phyloP scores from a whole-genome alignment of 2,797 vertebrate genomes.

The Platyrinchus mystaceus region DNA sequence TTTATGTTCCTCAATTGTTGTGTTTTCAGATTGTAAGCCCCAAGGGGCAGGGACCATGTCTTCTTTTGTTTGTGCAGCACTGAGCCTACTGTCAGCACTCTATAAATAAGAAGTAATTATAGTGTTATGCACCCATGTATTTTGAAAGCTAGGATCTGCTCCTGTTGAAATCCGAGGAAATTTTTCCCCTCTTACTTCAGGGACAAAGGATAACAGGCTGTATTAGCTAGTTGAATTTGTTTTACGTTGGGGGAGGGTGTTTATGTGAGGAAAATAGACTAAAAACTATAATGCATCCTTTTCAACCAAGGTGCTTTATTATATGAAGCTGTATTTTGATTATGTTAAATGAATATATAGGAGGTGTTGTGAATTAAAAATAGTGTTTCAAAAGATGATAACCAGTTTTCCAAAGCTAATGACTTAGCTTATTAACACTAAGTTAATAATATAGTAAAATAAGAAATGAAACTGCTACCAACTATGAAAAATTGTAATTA shows the following conservation, averaged over 20 bases:
- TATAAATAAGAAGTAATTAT: conserved; percentile 64
- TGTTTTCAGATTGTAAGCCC: conserved; percentile 63
- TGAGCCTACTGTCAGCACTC: conserved; percentile 62
- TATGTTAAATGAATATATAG: neutral
- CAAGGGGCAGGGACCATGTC: conserved; percentile 53
- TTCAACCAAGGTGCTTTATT: neutral
- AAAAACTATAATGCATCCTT: conserved; percentile 27
- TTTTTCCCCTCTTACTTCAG: conserved; percentile 7
- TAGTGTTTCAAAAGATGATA: conserved; percentile 36
- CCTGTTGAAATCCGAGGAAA: conserved; percentile 25
- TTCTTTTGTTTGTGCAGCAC: conserved; percentile 60
- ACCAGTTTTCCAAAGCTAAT: conserved; percentile 37
- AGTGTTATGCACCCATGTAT: conserved; percentile 20
- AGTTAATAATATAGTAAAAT: conserved; percentile 10
- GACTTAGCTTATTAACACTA: conserved; percentile 32
- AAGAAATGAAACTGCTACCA: conserved; percentile 39
- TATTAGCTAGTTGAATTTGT: neutral
- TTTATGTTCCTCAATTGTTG: conserved; percentile 62
- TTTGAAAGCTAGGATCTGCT: conserved; percentile 42
- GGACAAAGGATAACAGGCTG: neutral
- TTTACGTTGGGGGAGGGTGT: neutral
- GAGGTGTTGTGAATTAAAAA: conserved; percentile 25
- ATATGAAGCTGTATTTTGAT: neutral
- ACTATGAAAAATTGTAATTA: conserved; percentile 58
- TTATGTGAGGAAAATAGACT: conserved; percentile 16